These are phyloP conservation scores for Nephrotoma appendiculata DNA, from an alignment of 2,888 invertebrate species.

Conservation along the genomic window DNA sequence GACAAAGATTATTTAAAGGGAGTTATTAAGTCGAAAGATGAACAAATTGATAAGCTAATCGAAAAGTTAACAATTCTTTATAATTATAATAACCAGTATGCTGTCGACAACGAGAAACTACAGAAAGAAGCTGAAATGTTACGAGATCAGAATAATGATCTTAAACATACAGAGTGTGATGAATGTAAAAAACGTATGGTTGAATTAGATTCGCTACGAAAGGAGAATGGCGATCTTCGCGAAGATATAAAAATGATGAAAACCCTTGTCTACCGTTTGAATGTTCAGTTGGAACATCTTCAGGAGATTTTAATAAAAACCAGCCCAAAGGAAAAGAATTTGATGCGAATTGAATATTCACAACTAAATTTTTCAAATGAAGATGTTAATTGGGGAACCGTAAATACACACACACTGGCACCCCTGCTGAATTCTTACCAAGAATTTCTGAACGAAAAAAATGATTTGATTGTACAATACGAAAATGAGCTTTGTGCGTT, in stretches of 20 bases:
- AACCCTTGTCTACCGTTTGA: slow-evolving; percentile 60
- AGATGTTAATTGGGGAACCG: slow-evolving; percentile 14
- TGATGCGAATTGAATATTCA: neutral
- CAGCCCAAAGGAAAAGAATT: slow-evolving; percentile 8
- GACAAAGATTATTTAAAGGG: neutral
- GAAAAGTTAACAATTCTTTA: slow-evolving; percentile 44
- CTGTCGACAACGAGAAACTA: slow-evolving; percentile 44
- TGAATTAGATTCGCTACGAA: slow-evolving; percentile 27
- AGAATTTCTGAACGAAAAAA: slow-evolving; percentile 62
- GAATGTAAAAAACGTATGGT: slow-evolving; percentile 20
- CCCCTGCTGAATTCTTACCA: slow-evolving; percentile 67
- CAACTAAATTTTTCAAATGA: slow-evolving; percentile 8
- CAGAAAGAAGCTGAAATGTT: slow-evolving; percentile 36
- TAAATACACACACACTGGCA: slow-evolving; percentile 30
- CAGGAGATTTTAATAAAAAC: slow-evolving; percentile 38
- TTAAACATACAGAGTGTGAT: slow-evolving; percentile 31
- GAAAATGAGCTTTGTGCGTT: slow-evolving; percentile 55
- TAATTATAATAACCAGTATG: slow-evolving; percentile 44
- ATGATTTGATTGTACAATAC: slow-evolving; percentile 52
- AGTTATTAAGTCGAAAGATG: slow-evolving; percentile 41
- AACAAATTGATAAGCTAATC: slow-evolving; percentile 43
- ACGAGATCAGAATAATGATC: slow-evolving; percentile 37
- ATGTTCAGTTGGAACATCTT: slow-evolving; percentile 61
- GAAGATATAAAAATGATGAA: slow-evolving; percentile 61
- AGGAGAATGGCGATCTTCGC: slow-evolving; percentile 41